A percentile compares a stretch with the other conserved stretches of the same genome.
These are phyloP conservation scores for Coccyzus lansbergi DNA, from an alignment of 2,797 vertebrate species.

Conservation along the genomic window DNA sequence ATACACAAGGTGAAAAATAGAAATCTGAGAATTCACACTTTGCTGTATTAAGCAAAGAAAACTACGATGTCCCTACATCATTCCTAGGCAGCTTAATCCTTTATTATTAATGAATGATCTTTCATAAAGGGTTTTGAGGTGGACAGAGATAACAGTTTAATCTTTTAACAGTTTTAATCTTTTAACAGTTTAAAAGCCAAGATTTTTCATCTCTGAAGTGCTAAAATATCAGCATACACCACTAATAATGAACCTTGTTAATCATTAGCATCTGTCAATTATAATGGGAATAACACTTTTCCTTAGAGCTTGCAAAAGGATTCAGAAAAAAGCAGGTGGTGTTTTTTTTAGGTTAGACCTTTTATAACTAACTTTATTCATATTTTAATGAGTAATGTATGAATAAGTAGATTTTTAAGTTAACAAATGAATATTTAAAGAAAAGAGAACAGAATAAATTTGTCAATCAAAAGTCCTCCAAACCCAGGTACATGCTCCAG, in stretches of 20 bases:
- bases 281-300: constrained; percentile 27
- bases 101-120: constrained; percentile 41
- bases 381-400: constrained; percentile 69
- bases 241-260: constrained; percentile 49
- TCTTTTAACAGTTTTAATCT: too few relatives aligned
- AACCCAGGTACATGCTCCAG: constrained; percentile 52
- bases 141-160: constrained; percentile 54
- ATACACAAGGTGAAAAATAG: not conserved
- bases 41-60: not conserved
- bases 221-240: constrained; percentile 29
- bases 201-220: constrained; percentile 48
- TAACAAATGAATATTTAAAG: constrained; percentile 71
- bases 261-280: constrained; percentile 40
- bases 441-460: constrained; percentile 60
- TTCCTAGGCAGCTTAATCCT: constrained; percentile 24
- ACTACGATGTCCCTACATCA: constrained; percentile 4
- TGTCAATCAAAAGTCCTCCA: constrained; percentile 67
- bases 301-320: constrained; percentile 16
- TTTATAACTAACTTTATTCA: constrained; percentile 66
- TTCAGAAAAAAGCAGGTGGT: not conserved
- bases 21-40: constrained; percentile 22
- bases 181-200: not conserved
- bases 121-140: constrained; percentile 38
- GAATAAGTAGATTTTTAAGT: constrained; percentile 65
- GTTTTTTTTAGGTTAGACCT: constrained; percentile 49